Evolutionary conservation across 1,140 invertebrate species (phyloP), one percentile per base, ranked within the genome.

Genomic region (Lordiphosa collinella): DNA sequence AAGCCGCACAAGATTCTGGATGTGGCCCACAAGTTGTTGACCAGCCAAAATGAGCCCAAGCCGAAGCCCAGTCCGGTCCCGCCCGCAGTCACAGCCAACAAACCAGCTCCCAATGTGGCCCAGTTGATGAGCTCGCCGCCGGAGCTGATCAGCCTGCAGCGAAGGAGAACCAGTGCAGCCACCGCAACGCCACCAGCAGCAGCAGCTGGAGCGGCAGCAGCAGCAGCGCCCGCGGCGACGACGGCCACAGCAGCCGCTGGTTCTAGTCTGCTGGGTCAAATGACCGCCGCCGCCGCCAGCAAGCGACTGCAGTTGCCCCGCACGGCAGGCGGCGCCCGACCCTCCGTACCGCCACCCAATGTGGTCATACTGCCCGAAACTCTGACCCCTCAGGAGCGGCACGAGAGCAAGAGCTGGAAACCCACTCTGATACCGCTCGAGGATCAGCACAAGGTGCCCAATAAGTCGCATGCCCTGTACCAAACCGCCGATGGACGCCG

Each of bases 391-490:
- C 80, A 86, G 38, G 88, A 89, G 59, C 69, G 88, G 10, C 69
- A 69, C 4, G 71, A 88, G 53, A 90, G 88, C 54, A 93, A 93
- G 56, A 92, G 92, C 49, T 93, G 92, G 92, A 89, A 92, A 50
- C 93, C 93, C 2, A 93, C 92, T n/a, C 85, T 93, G 8, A 93
- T 93, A 87, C 92, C 92, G 9, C 92, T 93, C 37, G 92, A 92
- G 59, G 59, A 91, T 87, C 90, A 54, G 84, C 79, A 65, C 37
- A 63, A 67, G 43, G 52, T 86, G 55, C 65, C 78, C 14, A 90
- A 89, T 35, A 88, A 89, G 10, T 86, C 89, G 10, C 91, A 91
- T 13, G 89, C 91, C 0, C 84, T 90, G 0, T 91, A 91, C 61
- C 87, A 90, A 34, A 91, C 91, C 0, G 91, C 91, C 3, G 91